Conservation (phyloP, 2,113 vertebrate species). For the Mesoclemmys tuberculata region DNA sequence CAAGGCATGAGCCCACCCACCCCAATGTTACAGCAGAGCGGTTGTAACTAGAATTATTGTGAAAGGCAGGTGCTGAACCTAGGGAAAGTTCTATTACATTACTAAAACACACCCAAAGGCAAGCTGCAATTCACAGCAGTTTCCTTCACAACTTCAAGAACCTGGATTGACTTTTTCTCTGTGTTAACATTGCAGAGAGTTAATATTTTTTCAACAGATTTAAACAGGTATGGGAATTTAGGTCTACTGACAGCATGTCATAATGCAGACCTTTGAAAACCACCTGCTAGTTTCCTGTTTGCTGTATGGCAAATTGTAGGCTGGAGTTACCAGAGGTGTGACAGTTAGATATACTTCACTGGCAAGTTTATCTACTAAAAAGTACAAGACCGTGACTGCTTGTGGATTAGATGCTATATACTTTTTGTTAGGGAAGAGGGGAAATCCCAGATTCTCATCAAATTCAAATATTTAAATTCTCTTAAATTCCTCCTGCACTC, state of each 20-base stretch:
- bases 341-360: neutral
- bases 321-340: neutral
- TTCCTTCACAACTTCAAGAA: neutral
- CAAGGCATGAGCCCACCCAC: neutral
- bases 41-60: neutral
- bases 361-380: neutral
- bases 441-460: no score
- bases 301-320: neutral
- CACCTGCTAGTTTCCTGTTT: neutral
- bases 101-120: neutral
- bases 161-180: neutral
- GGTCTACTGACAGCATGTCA: neutral
- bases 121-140: neutral
- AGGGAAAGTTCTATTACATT: neutral
- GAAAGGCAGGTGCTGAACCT: neutral
- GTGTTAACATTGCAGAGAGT: neutral
- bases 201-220: neutral
- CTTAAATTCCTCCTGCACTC: no score
- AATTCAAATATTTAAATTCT: no score
- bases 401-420: neutral
- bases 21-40: neutral
- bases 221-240: neutral
- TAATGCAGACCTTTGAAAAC: neutral
- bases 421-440: no score
- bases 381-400: neutral